These are phyloP conservation scores for Lithosia quadra DNA, from an alignment of 2,888 invertebrate species.

Conservation along the genomic window DNA sequence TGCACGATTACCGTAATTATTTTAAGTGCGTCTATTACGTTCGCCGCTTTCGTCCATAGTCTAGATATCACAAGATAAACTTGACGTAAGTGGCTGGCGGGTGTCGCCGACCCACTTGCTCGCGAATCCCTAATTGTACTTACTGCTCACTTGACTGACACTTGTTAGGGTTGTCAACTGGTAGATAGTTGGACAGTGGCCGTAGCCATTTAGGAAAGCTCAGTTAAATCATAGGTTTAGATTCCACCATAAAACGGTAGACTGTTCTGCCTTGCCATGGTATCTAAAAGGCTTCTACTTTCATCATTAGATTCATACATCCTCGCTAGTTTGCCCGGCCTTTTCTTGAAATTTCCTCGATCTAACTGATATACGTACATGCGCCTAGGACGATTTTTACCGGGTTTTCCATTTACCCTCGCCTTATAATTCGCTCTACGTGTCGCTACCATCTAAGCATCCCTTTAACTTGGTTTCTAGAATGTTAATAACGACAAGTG, in stretches of 20 bases:
- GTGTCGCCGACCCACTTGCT: conserved; percentile 29
- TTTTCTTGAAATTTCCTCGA: too few species aligned
- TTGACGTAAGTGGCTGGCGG: conserved; percentile 16
- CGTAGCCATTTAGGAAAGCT: neutral
- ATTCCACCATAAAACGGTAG: neutral
- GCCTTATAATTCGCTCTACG: neutral
- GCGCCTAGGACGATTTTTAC: too few species aligned
- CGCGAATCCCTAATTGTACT: conserved; percentile 33
- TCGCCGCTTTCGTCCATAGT: conserved; percentile 2
- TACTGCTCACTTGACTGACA: conserved; percentile 15
- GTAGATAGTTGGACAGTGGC: neutral
- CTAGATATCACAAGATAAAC: conserved; percentile 9
- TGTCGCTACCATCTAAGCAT: too few species aligned
- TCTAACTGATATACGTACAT: too few species aligned
- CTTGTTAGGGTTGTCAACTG: conserved; percentile 19
- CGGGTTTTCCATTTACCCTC: too few species aligned
- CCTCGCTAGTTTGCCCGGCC: too few species aligned
- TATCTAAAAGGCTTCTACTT: too few species aligned
- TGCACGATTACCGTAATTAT: conserved; percentile 7
- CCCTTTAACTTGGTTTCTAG: neutral
- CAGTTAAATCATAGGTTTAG: neutral
- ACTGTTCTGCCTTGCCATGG: neutral
- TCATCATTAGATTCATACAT: too few species aligned
- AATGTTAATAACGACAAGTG: neutral
- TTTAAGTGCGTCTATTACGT: neutral